Evolutionary conservation across 2,888 invertebrate species (phyloP), one percentile per base, ranked within the genome.

Genomic region (Ochropacha duplaris): DNA sequence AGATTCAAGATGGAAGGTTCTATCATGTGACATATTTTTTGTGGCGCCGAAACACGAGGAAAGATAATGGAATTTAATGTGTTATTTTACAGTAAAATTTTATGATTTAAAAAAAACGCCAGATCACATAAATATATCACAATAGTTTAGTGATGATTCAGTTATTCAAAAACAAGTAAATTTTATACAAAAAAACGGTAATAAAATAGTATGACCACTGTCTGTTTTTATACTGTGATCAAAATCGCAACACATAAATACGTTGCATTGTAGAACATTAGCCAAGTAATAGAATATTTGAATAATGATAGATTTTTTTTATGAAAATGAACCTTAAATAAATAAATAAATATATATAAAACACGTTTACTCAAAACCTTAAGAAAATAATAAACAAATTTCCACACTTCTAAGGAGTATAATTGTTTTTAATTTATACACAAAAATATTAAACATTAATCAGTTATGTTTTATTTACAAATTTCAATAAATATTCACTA

Each of bases 401-500:
- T 44, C 19, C 44, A 44, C 44, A 44, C 44, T n/a, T 16, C 44
- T 19, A 19, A 44, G 19, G 3, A 5, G 19, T 19, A 44, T 19
- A n/a, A n/a, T 36, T n/a, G n/a, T n/a, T 36, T 44, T 9, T 44
- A 19, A 9, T 44, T 19, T 44, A 19, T 19, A 44, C 8, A 44
- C 19, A 44, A 44, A 14, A 16, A 39, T 34, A 34, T 39, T 39
- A 16, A 44, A 19, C 44, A n/a, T 19, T 44, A 44, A 44, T 44
- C 19, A 44, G 19, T 44, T 34, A 49, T 39, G 16, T 39, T 44
- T 16, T 44, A 55, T 51, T 51, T 58, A 57, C 56, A 52, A 49
- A 49, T 56, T 50, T 49, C 39, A 51, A 31, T 57, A 50, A 54
- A 55, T 44, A 55, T 54, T 50, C 34, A 54, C 52, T 16, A 54